Percentiles rank a stretch among this genome's conserved stretches.
phyloP scores from a whole-genome alignment of 2,888 invertebrate species.

The Ptilodon capucinus region DNA sequence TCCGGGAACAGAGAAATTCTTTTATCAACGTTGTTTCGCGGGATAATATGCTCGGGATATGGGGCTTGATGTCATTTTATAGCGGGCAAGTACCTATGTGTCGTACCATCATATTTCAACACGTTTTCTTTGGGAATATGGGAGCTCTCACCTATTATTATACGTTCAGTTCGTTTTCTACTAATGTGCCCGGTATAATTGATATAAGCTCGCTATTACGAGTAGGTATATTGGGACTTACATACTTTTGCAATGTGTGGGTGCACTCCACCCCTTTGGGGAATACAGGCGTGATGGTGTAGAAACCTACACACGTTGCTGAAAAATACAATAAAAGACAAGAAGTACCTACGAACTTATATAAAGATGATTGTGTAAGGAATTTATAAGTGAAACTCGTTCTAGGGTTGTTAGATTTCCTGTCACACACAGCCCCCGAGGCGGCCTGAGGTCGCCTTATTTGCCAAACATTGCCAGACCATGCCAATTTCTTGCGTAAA shows the following conservation, averaged over 20 bases:
- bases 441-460: conserved; percentile 64
- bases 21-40: conserved; percentile 60
- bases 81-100: conserved; percentile 17
- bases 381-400: conserved; percentile 64
- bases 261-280: too few species aligned
- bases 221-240: too few species aligned
- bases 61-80: conserved; percentile 40
- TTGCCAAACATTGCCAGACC: conserved; percentile 70
- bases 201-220: too few species aligned
- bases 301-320: conserved; percentile 30
- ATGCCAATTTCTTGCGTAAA: conserved; percentile 70
- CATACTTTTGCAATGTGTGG: too few species aligned
- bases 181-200: too few species aligned
- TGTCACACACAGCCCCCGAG: conserved; percentile 65
- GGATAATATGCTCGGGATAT: conserved; percentile 42
- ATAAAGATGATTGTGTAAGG: conserved; percentile 54
- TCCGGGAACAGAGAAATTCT: conserved; percentile 56
- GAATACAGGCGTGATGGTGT: too few species aligned
- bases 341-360: conserved; percentile 29
- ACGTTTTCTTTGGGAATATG: neutral
- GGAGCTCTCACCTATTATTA: too few species aligned
- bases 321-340: conserved; percentile 49
- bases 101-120: conserved; percentile 2
- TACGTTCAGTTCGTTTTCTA: too few species aligned
- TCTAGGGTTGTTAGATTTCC: conserved; percentile 74